Evolutionary conservation across 2,888 invertebrate species (phyloP).

Genomic region (Plagodis pulveraria): DNA sequence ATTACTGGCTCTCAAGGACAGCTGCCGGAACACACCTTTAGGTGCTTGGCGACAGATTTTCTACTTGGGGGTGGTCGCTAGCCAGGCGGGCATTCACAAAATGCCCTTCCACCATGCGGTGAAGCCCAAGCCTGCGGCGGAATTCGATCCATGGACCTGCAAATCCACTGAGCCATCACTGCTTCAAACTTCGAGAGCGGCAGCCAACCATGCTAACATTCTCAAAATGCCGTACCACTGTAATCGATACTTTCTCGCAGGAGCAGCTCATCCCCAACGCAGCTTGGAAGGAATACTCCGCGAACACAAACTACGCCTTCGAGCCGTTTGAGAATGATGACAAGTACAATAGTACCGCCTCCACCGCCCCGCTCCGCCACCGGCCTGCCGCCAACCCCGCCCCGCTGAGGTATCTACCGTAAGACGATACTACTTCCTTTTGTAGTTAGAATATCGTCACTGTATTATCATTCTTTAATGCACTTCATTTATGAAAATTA

Average conservation of each 20-base stretch:
- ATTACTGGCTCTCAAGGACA: no score
- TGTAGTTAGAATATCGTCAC: background rate
- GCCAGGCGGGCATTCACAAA: no score
- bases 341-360: slow-evolving; percentile 78
- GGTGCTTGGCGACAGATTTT: no score
- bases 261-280: slow-evolving; percentile 93
- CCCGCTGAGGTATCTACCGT: slow-evolving; percentile 25
- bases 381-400: slow-evolving; percentile 11
- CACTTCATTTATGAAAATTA: no score
- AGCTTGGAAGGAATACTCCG: slow-evolving; percentile 95
- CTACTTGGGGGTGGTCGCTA: no score
- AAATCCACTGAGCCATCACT: no score
- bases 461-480: slow-evolving; percentile 11
- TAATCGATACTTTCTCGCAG: slow-evolving; percentile 68
- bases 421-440: slow-evolving; percentile 8
- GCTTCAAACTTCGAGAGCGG: no score
- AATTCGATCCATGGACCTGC: no score
- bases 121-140: no score
- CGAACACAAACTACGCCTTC: slow-evolving; percentile 95
- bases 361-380: slow-evolving; percentile 52
- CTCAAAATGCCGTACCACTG: background rate
- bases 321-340: slow-evolving; percentile 94
- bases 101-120: no score
- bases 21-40: no score
- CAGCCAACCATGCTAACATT: no score